phyloP scores from a whole-genome alignment of 2,113 vertebrate species.

The Xiphorhynchus elegans region DNA sequence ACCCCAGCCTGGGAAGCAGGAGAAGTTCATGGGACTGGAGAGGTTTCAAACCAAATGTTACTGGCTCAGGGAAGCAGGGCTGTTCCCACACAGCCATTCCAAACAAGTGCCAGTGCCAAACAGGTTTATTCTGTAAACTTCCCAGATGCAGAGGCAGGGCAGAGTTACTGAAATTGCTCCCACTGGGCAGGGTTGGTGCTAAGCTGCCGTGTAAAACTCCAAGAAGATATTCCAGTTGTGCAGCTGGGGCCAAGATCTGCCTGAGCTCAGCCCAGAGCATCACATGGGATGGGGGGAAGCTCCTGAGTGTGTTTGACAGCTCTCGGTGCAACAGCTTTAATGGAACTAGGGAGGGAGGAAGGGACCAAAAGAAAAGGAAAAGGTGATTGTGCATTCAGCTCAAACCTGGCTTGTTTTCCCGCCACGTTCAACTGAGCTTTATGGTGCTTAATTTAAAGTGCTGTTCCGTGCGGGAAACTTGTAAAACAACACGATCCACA shows the following conservation, averaged over 20 bases:
- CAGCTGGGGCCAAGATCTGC: not conserved
- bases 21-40: not conserved
- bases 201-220: not conserved
- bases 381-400: not conserved
- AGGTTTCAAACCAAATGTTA: not conserved
- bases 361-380: not conserved
- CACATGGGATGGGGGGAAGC: fast-evolving
- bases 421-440: not conserved
- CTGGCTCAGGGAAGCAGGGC: not conserved
- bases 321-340: not conserved
- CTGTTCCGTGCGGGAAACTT: not conserved
- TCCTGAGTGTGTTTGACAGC: not conserved
- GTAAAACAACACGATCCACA: not conserved
- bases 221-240: not conserved
- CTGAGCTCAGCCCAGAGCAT: not conserved
- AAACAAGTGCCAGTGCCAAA: not conserved
- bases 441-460: not conserved
- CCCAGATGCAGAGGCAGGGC: not conserved
- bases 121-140: not conserved
- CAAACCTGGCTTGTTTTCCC: not conserved
- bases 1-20: not conserved
- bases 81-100: not conserved
- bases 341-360: not conserved
- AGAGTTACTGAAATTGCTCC: not conserved
- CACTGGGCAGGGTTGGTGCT: not conserved